Base-by-base conservation (phyloP, 1,140 invertebrate genomes). In the Drosophila pachea region DNA sequence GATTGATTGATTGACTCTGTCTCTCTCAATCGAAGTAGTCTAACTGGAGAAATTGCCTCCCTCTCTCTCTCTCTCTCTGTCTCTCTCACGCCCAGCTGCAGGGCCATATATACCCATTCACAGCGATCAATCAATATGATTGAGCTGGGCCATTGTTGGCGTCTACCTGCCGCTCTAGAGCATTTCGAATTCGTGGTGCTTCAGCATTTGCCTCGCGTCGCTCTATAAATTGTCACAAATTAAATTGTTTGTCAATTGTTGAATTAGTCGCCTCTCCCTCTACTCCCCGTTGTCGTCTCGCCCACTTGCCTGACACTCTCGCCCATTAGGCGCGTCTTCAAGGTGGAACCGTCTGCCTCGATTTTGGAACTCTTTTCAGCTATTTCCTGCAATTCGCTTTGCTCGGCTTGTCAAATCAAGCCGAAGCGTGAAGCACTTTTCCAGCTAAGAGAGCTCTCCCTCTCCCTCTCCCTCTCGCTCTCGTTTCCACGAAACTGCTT, bases 341-440 rank as follows among this genome's bases (percentile, higher is more conserved):
- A 84, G 79, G 81, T 84, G 79, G 81, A 84, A 86, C 81, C 69
- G 52, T 82, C 68, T 60, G 53, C 14, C 31, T 68, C 53, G 32
- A 60, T 36, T 43, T 38, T 36, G 32, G n/a, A 45, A 48, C 31
- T 33, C 14, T 38, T 31, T 45, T 54, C 7, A 74, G 76, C 79
- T 65, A 79, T 84, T 84, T 84, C 81, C 79, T 84, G 81, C 69
- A 79, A 84, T 84, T 86, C 78, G 54, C 50, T 45, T 38, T 67
- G 53, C 60, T 58, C 29, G 38, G 40, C 40, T 45, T 68, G 69
- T 43, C 58, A 68, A 72, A 72, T 58, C 69, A 68, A 68, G 47
- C 55, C 45, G n/a, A 62, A 72, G 58, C 65, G 69, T 72, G 16
- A 70, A 71, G 35, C 52, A 36, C 14, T 54, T 7, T 45, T 63